These are phyloP conservation scores for Pissodes strobi DNA, from an alignment of 1,140 invertebrate species.

Conservation along the genomic window DNA sequence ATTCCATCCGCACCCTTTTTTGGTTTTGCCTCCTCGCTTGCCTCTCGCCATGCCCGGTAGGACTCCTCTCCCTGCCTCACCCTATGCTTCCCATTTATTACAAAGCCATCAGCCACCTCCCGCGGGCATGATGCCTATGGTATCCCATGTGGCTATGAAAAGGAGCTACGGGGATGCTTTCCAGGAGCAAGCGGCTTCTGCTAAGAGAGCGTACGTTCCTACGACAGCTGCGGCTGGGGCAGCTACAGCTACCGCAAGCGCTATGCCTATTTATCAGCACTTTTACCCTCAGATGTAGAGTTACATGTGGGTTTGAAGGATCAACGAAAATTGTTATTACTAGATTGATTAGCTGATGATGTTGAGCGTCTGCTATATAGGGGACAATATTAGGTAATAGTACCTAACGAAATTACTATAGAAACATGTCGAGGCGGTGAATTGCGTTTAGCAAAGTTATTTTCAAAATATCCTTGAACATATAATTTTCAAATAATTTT, in stretches of 20 bases:
- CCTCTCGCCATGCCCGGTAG: slow-evolving; percentile 47
- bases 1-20: slow-evolving; percentile 57
- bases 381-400: too few relatives aligned
- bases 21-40: slow-evolving; percentile 52
- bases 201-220: slow-evolving; percentile 57
- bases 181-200: slow-evolving; percentile 56
- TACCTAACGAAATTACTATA: too few relatives aligned
- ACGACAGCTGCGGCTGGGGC: slow-evolving; percentile 6
- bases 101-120: slow-evolving; percentile 50
- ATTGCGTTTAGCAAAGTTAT: too few relatives aligned
- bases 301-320: too few relatives aligned
- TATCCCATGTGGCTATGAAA: slow-evolving; percentile 55
- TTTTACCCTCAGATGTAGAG: slow-evolving; percentile 60
- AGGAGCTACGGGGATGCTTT: slow-evolving; percentile 56
- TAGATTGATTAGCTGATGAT: too few relatives aligned
- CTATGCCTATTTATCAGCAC: slow-evolving; percentile 59
- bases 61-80: slow-evolving; percentile 42
- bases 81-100: slow-evolving; percentile 45
- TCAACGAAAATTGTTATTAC: too few relatives aligned
- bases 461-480: too few relatives aligned
- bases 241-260: slow-evolving; percentile 20
- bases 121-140: slow-evolving; percentile 51
- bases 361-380: too few relatives aligned
- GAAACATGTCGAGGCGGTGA: too few relatives aligned
- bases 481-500: too few relatives aligned